Evolutionary conservation across 2,797 vertebrate genomes (phyloP).

Genomic region (Melanotaenia parkinsoni): DNA sequence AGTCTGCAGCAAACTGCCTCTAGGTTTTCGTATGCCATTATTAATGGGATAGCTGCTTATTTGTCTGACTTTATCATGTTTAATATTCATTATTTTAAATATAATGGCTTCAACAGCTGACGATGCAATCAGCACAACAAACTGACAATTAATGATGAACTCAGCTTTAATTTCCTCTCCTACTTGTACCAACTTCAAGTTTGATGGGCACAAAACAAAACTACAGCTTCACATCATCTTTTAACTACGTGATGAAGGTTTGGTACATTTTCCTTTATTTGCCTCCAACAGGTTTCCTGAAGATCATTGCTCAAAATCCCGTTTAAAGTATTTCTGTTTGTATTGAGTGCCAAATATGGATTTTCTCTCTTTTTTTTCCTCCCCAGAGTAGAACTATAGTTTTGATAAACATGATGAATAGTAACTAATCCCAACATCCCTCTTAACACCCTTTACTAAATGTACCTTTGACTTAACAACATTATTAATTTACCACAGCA

Average conservation of each 20-base stretch:
- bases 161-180: constrained; percentile 59
- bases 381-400: constrained; percentile 55
- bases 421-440: constrained; percentile 57
- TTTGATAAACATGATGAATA: constrained; percentile 36
- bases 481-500: constrained; percentile 71
- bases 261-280: constrained; percentile 4
- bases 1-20: no score
- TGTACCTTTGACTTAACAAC: constrained; percentile 65
- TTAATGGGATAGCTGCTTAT: no score
- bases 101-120: constrained; percentile 15
- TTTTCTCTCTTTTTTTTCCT: constrained; percentile 37
- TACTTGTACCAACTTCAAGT: constrained; percentile 14
- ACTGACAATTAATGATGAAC: constrained; percentile 78
- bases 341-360: constrained; percentile 25
- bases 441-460: constrained; percentile 66
- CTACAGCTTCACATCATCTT: constrained; percentile 5
- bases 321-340: constrained; percentile 12
- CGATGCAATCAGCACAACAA: constrained; percentile 49
- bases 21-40: no score
- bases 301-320: background rate
- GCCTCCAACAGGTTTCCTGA: background rate
- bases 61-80: no score
- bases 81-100: no score
- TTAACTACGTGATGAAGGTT: background rate
- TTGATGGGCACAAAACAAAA: constrained; percentile 10